Conservation (phyloP, 2,888 invertebrate species). For the Acanthoscelides obtectus region DNA sequence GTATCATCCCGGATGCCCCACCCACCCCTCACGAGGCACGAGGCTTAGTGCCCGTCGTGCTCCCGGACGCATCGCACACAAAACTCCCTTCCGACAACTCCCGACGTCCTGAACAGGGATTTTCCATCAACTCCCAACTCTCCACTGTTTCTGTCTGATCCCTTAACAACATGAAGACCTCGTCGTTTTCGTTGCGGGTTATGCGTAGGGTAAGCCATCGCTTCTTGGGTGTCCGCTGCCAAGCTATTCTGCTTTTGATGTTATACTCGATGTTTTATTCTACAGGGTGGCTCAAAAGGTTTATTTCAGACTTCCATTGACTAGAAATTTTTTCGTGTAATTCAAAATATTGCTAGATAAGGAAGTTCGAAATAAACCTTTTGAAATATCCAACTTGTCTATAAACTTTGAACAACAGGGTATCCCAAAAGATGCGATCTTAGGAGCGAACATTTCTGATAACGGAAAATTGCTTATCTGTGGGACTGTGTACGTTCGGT, state of each 20-base stretch:
- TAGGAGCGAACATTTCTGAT: too few relatives aligned
- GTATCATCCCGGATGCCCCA: conserved; percentile 1
- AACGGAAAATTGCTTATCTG: too few relatives aligned
- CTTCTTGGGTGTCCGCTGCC: conserved; percentile 4
- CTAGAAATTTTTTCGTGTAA: too few relatives aligned
- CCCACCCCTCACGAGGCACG: not conserved
- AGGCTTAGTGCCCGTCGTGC: conserved; percentile 7
- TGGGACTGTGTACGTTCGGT: too few relatives aligned
- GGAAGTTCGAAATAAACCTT: too few relatives aligned
- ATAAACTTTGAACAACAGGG: too few relatives aligned
- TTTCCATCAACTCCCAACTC: conserved; percentile 10
- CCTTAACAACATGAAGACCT: conserved; percentile 64
- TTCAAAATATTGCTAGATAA: too few relatives aligned
- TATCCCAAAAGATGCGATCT: too few relatives aligned
- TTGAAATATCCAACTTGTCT: too few relatives aligned
- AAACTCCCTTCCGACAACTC: conserved; percentile 6
- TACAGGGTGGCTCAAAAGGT: not conserved
- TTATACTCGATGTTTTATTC: not conserved
- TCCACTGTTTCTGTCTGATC: conserved; percentile 3
- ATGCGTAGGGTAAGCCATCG: conserved; percentile 68
- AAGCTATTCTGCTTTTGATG: conserved; percentile 13
- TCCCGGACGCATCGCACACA: conserved; percentile 6
- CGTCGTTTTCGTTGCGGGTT: conserved; percentile 71
- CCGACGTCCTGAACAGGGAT: conserved; percentile 15
- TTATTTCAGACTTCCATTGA: too few relatives aligned